phyloP scores from a whole-genome alignment of 2,888 invertebrate genomes.

The Brachynemurus nebulosus region DNA sequence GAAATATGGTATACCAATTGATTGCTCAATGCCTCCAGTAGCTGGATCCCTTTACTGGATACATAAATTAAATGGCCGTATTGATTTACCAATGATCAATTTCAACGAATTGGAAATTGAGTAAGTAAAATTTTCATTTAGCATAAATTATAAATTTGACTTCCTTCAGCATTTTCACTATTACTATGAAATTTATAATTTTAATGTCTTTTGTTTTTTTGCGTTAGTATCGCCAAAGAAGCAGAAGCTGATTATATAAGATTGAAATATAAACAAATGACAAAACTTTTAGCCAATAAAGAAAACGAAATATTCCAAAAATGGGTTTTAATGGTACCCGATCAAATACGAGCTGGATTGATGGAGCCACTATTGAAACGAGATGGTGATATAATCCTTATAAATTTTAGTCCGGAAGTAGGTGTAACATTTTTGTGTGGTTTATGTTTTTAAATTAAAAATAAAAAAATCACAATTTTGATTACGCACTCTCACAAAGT shows the following conservation, averaged over 20 bases:
- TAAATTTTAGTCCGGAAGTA: constrained; percentile 55
- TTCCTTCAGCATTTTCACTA: neutral
- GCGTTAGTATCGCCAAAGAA: constrained; percentile 38
- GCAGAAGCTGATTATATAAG: constrained; percentile 40
- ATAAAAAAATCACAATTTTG: too few relatives aligned
- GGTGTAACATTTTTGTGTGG: constrained; percentile 10
- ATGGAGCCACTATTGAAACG: constrained; percentile 45
- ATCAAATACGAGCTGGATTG: constrained; percentile 46
- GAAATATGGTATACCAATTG: constrained; percentile 37
- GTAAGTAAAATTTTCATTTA: too few relatives aligned
- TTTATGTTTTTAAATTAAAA: too few relatives aligned
- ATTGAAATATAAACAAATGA: constrained; percentile 51
- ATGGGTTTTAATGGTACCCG: constrained; percentile 56
- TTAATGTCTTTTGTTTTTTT: constrained; percentile 5
- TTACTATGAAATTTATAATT: neutral
- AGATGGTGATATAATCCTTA: constrained; percentile 34
- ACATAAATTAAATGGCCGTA: constrained; percentile 45
- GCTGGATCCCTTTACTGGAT: constrained; percentile 63
- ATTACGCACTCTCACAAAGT: too few relatives aligned
- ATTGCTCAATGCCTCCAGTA: constrained; percentile 59
- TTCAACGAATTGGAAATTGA: constrained; percentile 51
- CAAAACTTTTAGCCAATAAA: constrained; percentile 45
- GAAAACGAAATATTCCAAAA: constrained; percentile 47
- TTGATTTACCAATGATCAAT: constrained; percentile 43
- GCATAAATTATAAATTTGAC: neutral